Evolutionary conservation across 2,113 vertebrate genomes (phyloP).

Genomic region (Brienomyrus brachyistius): DNA sequence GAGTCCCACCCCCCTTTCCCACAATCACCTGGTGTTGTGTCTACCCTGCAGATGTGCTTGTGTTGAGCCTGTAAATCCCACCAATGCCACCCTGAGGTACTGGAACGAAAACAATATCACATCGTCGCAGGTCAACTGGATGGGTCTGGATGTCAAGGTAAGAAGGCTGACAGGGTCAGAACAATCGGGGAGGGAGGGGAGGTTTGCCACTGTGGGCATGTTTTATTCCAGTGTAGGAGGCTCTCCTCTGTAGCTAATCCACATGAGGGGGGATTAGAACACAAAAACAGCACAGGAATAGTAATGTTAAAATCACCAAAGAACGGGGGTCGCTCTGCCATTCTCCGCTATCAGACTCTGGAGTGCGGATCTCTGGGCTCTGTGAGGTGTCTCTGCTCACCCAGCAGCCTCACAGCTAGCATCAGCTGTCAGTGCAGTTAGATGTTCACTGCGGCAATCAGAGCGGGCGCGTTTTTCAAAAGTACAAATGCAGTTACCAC

Average conservation of each 20-base stretch:
- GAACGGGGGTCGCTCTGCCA: neutral
- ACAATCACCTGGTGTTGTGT: neutral
- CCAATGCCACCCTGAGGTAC: conserved; percentile 74
- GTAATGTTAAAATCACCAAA: conserved; percentile 24
- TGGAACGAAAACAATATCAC: conserved; percentile 84
- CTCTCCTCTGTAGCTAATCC: conserved; percentile 15
- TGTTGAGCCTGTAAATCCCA: conserved; percentile 77
- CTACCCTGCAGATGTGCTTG: conserved; percentile 73
- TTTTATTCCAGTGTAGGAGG: neutral
- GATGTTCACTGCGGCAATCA: neutral
- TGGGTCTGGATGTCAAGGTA: conserved; percentile 75
- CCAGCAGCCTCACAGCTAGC: neutral
- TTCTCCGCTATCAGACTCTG: neutral
- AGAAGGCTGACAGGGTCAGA: conserved; percentile 6
- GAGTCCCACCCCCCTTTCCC: neutral
- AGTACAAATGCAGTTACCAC: neutral
- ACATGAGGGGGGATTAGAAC: conserved; percentile 30
- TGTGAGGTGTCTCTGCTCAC: no score
- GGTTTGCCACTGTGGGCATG: neutral
- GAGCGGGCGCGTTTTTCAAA: neutral
- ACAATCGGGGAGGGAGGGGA: neutral
- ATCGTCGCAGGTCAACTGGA: conserved; percentile 77
- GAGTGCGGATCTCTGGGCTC: neutral
- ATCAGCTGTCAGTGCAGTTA: neutral
- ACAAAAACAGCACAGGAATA: conserved; percentile 40